These are phyloP conservation scores for Osmerus mordax DNA, from an alignment of 2,113 vertebrate species.

Conservation along the genomic window DNA sequence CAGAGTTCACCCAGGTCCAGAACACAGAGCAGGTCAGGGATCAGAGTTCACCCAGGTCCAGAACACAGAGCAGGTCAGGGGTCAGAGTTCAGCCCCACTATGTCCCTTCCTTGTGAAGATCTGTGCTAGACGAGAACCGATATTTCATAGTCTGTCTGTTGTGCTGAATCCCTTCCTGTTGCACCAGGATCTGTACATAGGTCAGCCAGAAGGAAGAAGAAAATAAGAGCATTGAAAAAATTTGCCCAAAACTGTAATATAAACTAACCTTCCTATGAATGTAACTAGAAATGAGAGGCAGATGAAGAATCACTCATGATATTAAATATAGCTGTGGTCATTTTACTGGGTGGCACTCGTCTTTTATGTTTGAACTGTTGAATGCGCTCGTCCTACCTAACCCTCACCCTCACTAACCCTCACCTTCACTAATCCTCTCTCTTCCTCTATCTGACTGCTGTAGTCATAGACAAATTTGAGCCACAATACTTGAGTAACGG, in stretches of 20 bases:
- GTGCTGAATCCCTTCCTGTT: slow-evolving; percentile 41
- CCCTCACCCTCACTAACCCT: not conserved
- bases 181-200: slow-evolving; percentile 56
- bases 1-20: not conserved
- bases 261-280: slow-evolving; percentile 57
- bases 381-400: not conserved
- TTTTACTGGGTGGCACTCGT: slow-evolving; percentile 36
- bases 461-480: too few species aligned
- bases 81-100: slow-evolving; percentile 11
- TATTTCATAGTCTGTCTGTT: slow-evolving; percentile 51
- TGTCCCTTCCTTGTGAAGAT: slow-evolving; percentile 21
- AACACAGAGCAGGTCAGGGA: slow-evolving; percentile 27
- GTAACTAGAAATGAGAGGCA: slow-evolving; percentile 59
- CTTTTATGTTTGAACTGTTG: not conserved
- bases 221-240: slow-evolving; percentile 18
- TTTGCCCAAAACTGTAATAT: slow-evolving; percentile 44
- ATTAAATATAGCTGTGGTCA: slow-evolving; percentile 73
- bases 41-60: slow-evolving; percentile 4
- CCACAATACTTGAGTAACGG: too few species aligned
- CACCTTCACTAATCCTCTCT: not conserved
- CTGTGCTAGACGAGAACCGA: slow-evolving; percentile 53
- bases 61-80: slow-evolving; percentile 26
- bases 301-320: slow-evolving; percentile 53
- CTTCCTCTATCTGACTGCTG: too few species aligned
- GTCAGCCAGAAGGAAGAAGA: slow-evolving; percentile 12